A percentile compares a stretch with the other conserved stretches of the same genome.
These are phyloP conservation scores for Cantharis flavilabris DNA, from an alignment of 2,888 invertebrate genomes.

Conservation along the genomic window DNA sequence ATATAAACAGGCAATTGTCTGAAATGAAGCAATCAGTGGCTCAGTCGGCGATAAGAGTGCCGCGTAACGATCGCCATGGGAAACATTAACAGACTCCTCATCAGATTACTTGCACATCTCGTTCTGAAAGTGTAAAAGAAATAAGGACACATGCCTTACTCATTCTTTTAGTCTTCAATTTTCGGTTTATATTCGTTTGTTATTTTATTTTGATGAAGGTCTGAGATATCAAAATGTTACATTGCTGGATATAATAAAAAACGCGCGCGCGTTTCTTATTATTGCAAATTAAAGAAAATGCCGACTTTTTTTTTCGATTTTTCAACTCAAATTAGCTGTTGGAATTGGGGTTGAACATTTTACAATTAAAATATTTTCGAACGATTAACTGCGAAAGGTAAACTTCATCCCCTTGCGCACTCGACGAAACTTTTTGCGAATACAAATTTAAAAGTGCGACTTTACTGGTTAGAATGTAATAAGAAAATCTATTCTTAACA, in stretches of 20 bases:
- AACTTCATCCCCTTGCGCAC: neutral
- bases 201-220: constrained; percentile 3
- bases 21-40: constrained; percentile 59
- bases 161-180: constrained; percentile 30
- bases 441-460: neutral
- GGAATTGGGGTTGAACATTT: neutral
- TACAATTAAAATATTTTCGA: neutral
- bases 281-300: neutral
- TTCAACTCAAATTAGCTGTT: neutral
- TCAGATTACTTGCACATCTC: constrained; percentile 57
- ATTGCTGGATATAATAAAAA: neutral
- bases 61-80: constrained; percentile 57
- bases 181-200: constrained; percentile 20
- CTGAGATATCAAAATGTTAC: neutral
- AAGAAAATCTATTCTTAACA: constrained; percentile 39
- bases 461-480: constrained; percentile 17
- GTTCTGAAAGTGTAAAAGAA: constrained; percentile 40
- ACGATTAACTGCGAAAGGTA: neutral
- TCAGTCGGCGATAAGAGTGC: constrained; percentile 57
- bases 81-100: constrained; percentile 59
- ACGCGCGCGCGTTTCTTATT: neutral
- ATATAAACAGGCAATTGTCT: constrained; percentile 60
- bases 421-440: neutral
- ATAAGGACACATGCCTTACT: constrained; percentile 36
- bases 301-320: neutral